phyloP scores from a whole-genome alignment of 2,888 invertebrate species.

The Bugula neritina region DNA sequence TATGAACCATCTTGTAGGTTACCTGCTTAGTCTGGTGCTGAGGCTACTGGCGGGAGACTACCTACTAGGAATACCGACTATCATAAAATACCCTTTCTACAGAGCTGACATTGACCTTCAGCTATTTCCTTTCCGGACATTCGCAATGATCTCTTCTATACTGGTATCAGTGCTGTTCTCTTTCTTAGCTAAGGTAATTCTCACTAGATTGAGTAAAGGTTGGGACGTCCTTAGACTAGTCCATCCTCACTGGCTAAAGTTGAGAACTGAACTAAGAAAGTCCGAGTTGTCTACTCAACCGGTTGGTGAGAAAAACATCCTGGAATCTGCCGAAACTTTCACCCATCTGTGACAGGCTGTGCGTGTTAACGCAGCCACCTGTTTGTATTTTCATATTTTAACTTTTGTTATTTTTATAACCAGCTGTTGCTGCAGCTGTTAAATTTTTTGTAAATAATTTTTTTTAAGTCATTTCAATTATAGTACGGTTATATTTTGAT shows the following conservation, averaged over 20 bases:
- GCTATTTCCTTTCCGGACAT: conserved; percentile 87
- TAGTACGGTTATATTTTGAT: too few relatives aligned
- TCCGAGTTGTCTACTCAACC: too few relatives aligned
- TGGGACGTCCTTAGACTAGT: neutral
- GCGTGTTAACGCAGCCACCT: too few relatives aligned
- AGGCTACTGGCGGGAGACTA: conserved; percentile 83
- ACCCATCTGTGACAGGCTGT: too few relatives aligned
- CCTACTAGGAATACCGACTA: conserved; percentile 66
- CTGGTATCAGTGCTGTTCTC: conserved; percentile 74
- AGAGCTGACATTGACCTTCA: conserved; percentile 63
- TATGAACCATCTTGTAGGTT: conserved; percentile 36
- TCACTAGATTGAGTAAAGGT: neutral
- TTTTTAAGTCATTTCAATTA: too few relatives aligned
- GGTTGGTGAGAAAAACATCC: too few relatives aligned
- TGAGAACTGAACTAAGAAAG: too few relatives aligned
- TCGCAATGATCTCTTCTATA: conserved; percentile 83
- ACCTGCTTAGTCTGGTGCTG: conserved; percentile 68
- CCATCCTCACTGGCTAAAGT: neutral
- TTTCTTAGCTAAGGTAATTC: conserved; percentile 60
- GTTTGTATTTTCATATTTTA: too few relatives aligned
- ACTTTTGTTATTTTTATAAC: too few relatives aligned
- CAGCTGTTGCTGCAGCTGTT: too few relatives aligned
- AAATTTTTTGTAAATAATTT: too few relatives aligned
- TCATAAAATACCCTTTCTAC: conserved; percentile 70
- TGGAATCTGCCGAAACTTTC: too few relatives aligned